phyloP scores from a whole-genome alignment of 2,888 invertebrate species.

The Drosophila colorata region DNA sequence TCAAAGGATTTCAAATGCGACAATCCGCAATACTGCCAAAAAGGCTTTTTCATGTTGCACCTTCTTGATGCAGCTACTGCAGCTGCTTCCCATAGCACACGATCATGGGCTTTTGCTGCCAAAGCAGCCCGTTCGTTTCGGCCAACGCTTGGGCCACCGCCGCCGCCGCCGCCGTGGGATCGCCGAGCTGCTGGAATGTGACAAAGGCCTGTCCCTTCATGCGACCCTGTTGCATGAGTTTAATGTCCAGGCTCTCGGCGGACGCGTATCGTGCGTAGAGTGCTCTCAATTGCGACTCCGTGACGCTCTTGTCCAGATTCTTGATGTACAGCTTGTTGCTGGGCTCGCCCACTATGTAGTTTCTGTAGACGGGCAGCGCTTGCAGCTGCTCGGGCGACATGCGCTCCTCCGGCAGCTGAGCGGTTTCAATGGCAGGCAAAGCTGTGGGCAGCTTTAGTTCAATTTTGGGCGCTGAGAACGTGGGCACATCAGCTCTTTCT shows the following conservation, averaged over 20 bases:
- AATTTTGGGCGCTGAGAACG: constrained; percentile 60
- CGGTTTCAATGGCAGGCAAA: neutral
- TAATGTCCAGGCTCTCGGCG: constrained; percentile 87
- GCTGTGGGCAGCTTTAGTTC: constrained; percentile 63
- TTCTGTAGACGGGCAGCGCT: constrained; percentile 92
- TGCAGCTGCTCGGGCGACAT: constrained; percentile 90
- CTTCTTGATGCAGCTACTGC: constrained; percentile 4
- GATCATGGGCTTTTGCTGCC: constrained; percentile 95
- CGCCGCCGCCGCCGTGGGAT: constrained; percentile 24
- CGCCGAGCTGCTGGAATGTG: constrained; percentile 85
- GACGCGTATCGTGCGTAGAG: constrained; percentile 90
- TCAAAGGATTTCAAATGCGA: neutral
- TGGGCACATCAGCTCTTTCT: neutral
- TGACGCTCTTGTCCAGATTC: constrained; percentile 93
- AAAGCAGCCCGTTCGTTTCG: constrained; percentile 94
- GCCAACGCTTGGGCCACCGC: constrained; percentile 91
- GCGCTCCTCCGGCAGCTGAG: constrained; percentile 86
- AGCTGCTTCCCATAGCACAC: constrained; percentile 91
- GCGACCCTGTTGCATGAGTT: constrained; percentile 96
- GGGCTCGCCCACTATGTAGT: constrained; percentile 93
- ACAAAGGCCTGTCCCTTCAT: constrained; percentile 99
- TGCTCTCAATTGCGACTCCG: constrained; percentile 90
- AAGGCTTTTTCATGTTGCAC: constrained; percentile 1
- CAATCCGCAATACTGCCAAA: neutral
- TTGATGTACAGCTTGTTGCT: constrained; percentile 96